phyloP scores from a whole-genome alignment of 1,140 invertebrate species.

The Rhynchophorus ferrugineus region DNA sequence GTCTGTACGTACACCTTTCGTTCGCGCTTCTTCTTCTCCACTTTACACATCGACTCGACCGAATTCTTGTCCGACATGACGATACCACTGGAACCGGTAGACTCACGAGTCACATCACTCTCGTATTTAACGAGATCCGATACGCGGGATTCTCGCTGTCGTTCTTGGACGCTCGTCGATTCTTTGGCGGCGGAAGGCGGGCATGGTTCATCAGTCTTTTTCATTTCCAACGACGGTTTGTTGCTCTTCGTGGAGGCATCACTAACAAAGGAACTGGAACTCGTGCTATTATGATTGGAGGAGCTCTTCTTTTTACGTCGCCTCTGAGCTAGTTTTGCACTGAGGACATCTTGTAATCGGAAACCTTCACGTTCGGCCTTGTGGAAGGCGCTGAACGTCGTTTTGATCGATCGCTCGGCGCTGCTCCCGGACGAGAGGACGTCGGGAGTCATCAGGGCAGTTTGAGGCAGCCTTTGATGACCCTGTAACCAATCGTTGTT shows the following conservation, averaged over 20 bases:
- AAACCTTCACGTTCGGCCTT: constrained; percentile 64
- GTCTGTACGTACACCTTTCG: constrained; percentile 32
- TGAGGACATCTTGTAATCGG: constrained; percentile 53
- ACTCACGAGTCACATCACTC: constrained; percentile 23
- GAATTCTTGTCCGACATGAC: constrained; percentile 35
- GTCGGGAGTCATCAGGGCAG: constrained; percentile 54
- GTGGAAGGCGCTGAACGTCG: constrained; percentile 62
- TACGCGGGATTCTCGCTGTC: constrained; percentile 8
- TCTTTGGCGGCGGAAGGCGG: constrained; percentile 30
- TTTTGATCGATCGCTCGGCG: constrained; percentile 46
- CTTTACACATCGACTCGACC: constrained; percentile 26
- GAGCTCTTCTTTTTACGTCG: constrained; percentile 56
- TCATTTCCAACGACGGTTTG: constrained; percentile 29
- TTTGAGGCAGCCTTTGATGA: constrained; percentile 38
- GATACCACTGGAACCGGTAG: constrained; percentile 34
- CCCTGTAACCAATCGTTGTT: constrained; percentile 58
- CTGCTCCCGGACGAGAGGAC: constrained; percentile 39
- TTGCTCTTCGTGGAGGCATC: constrained; percentile 33
- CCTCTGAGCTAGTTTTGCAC: constrained; percentile 63
- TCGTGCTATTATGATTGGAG: constrained; percentile 36
- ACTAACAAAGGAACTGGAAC: constrained; percentile 37
- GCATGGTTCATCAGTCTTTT: constrained; percentile 30
- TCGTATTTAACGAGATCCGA: constrained; percentile 8
- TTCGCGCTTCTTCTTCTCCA: constrained; percentile 25
- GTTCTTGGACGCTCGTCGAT: constrained; percentile 10